Base-by-base conservation (phyloP, 1,140 invertebrate genomes). In the Anagrus nilaparvatae region DNA sequence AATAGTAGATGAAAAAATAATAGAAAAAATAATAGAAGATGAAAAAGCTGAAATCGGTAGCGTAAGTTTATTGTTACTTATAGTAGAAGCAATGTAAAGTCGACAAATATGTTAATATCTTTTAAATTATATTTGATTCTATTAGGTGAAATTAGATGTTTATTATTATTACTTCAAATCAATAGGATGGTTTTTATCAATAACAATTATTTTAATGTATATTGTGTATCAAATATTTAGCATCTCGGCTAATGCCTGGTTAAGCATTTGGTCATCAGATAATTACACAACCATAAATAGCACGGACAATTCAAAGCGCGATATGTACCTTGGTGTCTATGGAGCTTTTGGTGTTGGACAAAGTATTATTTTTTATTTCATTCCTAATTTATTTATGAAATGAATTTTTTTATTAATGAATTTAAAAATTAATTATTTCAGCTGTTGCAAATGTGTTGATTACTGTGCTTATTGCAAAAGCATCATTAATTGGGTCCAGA, bases 211-310 rank as follows among this genome's bases (percentile, higher is more conserved):
- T 25, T 38, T 89, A 0, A 77, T 93, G 61, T 92, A 92, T 62
- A 71, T 87, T n/a, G 55, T 87, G n/a, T 87, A 83, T 59, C 89
- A 92, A 78, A 74, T 74, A 35, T 89, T 93, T 63, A 83, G 83
- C 56, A 85, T 97, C 44, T 84, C 84, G 46, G 86, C 90, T 18
- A 97, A 93, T 69, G 70, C 95, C 45, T 98, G 93, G 92, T 73
- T 97, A 1, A 85, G 86, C 48, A 55, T 73, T 35, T 97, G 91
- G 92, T 86, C 87, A 19, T 77, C 81, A 44, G 82, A 84, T 50
- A 59, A 71, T 41, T 14, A 30, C 14, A n/a, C 10, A 5, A 30
- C 14, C 10, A 30, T 30, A 30, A 30, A n/a, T 10, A 76, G 72
- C 4, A 61, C 75, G 3, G 61, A 81, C 58, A 75, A 64, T n/a